Percentiles rank a stretch among this genome's conserved stretches.
Conservation (phyloP, 2,888 invertebrate genomes). For the Luffia ferchaultella region DNA sequence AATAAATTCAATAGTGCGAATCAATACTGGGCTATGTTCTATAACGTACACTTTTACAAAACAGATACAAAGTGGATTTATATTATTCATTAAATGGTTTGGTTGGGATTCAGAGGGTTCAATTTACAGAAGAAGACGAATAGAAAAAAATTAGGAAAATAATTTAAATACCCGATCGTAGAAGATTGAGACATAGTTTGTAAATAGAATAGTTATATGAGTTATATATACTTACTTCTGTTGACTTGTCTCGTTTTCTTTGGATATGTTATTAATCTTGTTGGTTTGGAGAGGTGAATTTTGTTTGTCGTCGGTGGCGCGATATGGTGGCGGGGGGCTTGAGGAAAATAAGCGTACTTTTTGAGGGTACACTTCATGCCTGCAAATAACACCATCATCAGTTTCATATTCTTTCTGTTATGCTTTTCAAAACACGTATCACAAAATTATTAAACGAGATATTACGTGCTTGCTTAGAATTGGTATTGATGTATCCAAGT, state of each 20-base stretch:
- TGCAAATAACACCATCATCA: neutral
- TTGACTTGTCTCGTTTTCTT: neutral
- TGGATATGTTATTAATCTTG: neutral
- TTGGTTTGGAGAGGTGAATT: neutral
- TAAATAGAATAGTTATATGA: neutral
- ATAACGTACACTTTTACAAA: too few relatives aligned
- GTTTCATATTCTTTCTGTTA: constrained; percentile 22
- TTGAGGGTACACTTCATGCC: constrained; percentile 1
- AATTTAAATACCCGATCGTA: too few relatives aligned
- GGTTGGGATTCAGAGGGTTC: too few relatives aligned
- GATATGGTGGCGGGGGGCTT: constrained; percentile 5
- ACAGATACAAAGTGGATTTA: neutral
- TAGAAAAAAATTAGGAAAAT: too few relatives aligned
- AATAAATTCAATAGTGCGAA: too few relatives aligned
- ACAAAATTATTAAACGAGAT: too few relatives aligned
- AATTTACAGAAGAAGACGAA: too few relatives aligned
- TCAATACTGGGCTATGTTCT: too few relatives aligned
- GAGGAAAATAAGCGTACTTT: constrained; percentile 2
- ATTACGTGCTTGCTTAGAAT: too few relatives aligned
- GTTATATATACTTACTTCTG: neutral
- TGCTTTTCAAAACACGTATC: neutral
- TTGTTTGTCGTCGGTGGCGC: neutral
- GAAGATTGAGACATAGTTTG: neutral
- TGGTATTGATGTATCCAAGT: too few relatives aligned
- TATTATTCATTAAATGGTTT: neutral